Percentiles rank a stretch among this genome's conserved stretches.
phyloP scores from a whole-genome alignment of 2,888 invertebrate genomes.

The Psococerastis gibbosa region DNA sequence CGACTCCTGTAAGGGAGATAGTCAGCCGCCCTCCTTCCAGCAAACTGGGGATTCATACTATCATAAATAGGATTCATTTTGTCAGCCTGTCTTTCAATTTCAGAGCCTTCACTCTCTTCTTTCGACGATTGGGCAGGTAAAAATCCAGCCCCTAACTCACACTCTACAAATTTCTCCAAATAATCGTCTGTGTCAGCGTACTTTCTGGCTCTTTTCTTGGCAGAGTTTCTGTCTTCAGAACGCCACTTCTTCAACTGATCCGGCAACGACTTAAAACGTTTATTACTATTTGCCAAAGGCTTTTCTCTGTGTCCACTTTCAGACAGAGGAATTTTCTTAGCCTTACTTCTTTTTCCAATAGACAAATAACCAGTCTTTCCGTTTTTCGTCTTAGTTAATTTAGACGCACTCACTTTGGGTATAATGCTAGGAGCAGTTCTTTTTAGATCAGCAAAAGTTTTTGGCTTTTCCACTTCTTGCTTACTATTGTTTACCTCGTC shows the following conservation, averaged over 20 bases:
- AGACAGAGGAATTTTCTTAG: not conserved
- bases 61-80: conserved; percentile 6
- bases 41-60: conserved; percentile 6
- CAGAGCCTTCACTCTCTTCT: not conserved
- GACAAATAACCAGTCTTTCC: not conserved
- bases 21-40: conserved; percentile 1
- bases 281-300: not conserved
- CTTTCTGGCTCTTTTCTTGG: not conserved
- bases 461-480: not conserved
- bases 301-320: conserved; percentile 5
- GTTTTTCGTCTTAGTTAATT: not conserved
- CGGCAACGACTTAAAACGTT: not conserved
- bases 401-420: not conserved
- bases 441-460: conserved; percentile 6
- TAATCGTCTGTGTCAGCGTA: not conserved
- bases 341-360: not conserved
- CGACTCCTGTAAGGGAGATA: conserved; percentile 7
- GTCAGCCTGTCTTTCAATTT: not conserved
- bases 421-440: conserved; percentile 3
- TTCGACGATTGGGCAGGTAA: not conserved
- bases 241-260: not conserved
- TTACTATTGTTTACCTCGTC: not conserved
- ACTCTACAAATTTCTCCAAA: not conserved
- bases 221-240: not conserved
- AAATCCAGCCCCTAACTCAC: conserved; percentile 1